These are phyloP conservation scores for Chlorops oryzae DNA, from an alignment of 1,140 invertebrate species.

Conservation along the genomic window DNA sequence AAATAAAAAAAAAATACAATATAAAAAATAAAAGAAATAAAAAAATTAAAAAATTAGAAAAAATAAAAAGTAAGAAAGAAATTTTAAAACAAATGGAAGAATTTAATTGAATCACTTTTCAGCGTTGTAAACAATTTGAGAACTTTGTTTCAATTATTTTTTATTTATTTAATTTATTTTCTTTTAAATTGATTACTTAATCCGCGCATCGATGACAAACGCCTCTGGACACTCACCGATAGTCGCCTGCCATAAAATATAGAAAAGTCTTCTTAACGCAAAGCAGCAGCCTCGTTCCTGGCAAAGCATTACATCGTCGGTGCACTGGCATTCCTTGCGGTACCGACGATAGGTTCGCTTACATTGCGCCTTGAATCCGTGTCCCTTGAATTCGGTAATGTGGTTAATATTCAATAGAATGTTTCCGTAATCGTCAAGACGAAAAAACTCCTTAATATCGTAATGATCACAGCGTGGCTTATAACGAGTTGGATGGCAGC, in stretches of 20 bases:
- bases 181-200: no score
- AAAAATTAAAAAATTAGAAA: no score
- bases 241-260: conserved; percentile 23
- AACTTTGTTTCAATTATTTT: no score
- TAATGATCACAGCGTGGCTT: conserved; percentile 36
- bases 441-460: conserved; percentile 45
- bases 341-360: conserved; percentile 36
- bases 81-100: no score
- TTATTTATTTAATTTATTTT: no score
- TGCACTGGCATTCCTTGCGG: conserved; percentile 30
- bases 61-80: no score
- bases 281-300: conserved; percentile 21
- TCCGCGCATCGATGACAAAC: no score
- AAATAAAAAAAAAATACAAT: no score
- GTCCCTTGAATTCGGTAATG: conserved; percentile 34
- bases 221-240: no score
- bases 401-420: conserved; percentile 42
- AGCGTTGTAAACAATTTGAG: no score
- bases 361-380: conserved; percentile 28
- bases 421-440: conserved; percentile 44
- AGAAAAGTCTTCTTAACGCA: conserved; percentile 18
- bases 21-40: no score
- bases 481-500: conserved; percentile 25
- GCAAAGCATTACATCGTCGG: conserved; percentile 21
- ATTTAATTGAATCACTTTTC: no score